Base-by-base conservation (phyloP, 2,113 vertebrate species). In the Psilopsiagon aymara region DNA sequence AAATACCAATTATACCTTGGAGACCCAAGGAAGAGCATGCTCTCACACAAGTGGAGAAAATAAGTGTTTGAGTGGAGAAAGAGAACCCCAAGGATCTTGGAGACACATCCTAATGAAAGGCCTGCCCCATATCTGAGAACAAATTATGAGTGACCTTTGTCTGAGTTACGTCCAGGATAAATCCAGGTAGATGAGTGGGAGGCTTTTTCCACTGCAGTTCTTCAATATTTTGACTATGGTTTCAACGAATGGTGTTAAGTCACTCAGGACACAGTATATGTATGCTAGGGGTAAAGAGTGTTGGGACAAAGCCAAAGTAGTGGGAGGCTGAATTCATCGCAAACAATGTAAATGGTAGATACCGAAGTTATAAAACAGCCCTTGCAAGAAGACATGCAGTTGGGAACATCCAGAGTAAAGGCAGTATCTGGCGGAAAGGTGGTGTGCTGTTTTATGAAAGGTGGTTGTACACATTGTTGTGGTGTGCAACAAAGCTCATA, bases 401-500 rank as follows among this genome's bases (percentile, higher is more conserved):
- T 64, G 10, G 39, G n/a, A 46, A 20, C 3, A 25, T 74, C 35
- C 83, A 57, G 59, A 88, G 35, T 62, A 85, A 73, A 94, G 67
- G 27, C 3, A 75, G 29, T 49, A 46, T 51, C 43, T 74, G 52
- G 37, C 53, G 97, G 92, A 96, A 75, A 62, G 55, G 87, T 18
- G 57, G 28, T 2, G 7, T 33, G 24, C 18, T 68, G 23, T 35
- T 92, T 86, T 62, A 7, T 84, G 44, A 95, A 91, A 97, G 78
- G 82, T 88, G 64, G 59, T 74, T 91, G 73, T 76, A 74, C 85
- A 78, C 35, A 67, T 60, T 66, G 19, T 62, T 89, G n/a, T 81
- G 71, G 86, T 85, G 51, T 51, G 76, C 91, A 82, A 88, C 41
- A 81, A 39, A 69, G 78, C 95, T 94, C 92, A 24, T 97, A 98